Evolutionary conservation across 2,797 vertebrate genomes (phyloP).

Genomic region (Balearica regulorum): DNA sequence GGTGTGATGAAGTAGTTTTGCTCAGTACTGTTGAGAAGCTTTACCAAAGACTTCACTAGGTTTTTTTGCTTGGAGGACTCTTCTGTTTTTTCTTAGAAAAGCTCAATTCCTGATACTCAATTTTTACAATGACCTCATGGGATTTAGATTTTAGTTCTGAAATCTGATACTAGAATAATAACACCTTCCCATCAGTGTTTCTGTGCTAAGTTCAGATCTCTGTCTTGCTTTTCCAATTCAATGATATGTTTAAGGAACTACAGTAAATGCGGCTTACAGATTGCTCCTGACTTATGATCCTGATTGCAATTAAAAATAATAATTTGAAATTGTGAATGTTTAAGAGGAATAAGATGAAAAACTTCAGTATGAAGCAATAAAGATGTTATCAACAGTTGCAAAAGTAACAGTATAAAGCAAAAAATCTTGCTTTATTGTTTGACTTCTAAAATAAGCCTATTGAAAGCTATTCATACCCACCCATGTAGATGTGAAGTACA

Average conservation of each 20-base stretch:
- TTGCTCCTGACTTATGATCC: background rate
- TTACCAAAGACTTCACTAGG: background rate
- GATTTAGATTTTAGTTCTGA: background rate
- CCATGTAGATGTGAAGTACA: background rate
- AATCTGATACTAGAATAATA: background rate
- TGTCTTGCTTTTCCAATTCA: background rate
- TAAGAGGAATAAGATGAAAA: background rate
- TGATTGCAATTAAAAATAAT: background rate
- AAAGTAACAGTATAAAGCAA: background rate
- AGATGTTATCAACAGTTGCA: background rate
- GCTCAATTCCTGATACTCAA: background rate
- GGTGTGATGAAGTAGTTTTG: background rate
- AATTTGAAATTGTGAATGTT: background rate
- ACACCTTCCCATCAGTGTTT: background rate
- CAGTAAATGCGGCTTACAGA: background rate
- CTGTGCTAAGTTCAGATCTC: background rate
- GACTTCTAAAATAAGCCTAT: background rate
- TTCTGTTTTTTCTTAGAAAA: background rate
- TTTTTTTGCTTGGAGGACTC: background rate
- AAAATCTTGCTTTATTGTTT: background rate
- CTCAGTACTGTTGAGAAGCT: background rate
- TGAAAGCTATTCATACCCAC: background rate
- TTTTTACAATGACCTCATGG: background rate
- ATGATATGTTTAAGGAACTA: background rate
- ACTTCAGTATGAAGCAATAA: background rate